These are phyloP conservation scores for Serripes groenlandicus DNA, from an alignment of 2,888 invertebrate species.

Conservation along the genomic window DNA sequence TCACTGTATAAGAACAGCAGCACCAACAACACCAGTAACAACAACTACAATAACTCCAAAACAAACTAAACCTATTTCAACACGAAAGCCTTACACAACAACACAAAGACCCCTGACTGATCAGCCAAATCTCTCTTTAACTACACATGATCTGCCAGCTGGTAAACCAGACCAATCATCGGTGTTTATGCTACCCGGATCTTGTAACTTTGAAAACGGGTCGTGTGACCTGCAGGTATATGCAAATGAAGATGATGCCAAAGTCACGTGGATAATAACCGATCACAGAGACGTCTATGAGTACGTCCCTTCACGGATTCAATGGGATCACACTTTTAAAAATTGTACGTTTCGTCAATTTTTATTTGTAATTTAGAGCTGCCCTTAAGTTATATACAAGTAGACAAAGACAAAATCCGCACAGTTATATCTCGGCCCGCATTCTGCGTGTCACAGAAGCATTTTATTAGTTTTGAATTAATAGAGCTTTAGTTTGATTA, in stretches of 20 bases:
- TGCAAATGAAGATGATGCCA: neutral
- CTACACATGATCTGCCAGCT: neutral
- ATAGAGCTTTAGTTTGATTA: no score
- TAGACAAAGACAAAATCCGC: neutral
- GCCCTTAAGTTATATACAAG: neutral
- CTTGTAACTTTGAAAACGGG: slow-evolving; percentile 50
- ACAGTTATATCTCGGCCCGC: neutral
- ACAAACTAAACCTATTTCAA: neutral
- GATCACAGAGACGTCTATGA: neutral
- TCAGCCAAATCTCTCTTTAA: neutral
- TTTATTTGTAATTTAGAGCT: neutral
- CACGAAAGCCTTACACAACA: no score
- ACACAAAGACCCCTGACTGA: no score
- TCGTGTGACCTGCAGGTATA: slow-evolving; percentile 33
- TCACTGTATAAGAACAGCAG: slow-evolving; percentile 5
- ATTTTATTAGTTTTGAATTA: no score
- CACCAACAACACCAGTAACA: neutral
- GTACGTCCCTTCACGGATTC: neutral
- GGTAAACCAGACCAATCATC: neutral
- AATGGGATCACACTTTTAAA: neutral
- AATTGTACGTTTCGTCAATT: neutral
- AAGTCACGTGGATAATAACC: slow-evolving; percentile 33
- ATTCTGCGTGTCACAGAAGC: slow-evolving; percentile 17
- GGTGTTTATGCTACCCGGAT: slow-evolving; percentile 24
- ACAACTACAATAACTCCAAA: neutral